These are phyloP conservation scores for Crypturellus undulatus DNA, from an alignment of 2,113 vertebrate species.

Conservation along the genomic window DNA sequence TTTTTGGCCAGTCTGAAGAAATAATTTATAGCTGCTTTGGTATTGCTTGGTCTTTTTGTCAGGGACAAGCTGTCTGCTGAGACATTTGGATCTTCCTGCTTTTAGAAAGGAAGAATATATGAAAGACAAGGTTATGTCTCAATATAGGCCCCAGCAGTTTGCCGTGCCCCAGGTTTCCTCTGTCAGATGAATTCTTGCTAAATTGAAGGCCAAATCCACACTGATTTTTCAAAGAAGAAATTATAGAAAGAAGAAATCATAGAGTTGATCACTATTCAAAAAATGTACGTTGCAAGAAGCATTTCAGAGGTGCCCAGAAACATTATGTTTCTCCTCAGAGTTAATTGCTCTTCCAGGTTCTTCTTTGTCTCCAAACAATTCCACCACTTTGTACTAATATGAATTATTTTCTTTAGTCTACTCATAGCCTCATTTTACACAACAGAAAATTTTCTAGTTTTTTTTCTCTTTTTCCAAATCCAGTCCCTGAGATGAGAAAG, in stretches of 20 bases:
- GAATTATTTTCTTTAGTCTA: not conserved
- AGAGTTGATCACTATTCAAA: not conserved
- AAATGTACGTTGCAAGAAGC: not conserved
- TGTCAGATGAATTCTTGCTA: not conserved
- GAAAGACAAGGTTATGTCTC: not conserved
- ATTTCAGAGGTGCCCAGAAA: not conserved
- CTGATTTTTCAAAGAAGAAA: accelerated
- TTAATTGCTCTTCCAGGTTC: not conserved
- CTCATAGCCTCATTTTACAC: not conserved
- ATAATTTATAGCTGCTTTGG: not conserved
- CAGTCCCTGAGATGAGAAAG: not conserved
- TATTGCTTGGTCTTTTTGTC: not conserved
- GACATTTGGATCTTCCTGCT: not conserved
- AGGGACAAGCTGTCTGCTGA: not conserved
- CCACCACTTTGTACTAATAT: not conserved
- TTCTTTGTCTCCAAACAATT: not conserved
- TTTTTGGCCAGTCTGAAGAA: not conserved
- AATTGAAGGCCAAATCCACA: not conserved
- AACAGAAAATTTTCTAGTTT: not conserved
- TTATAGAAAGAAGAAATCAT: not conserved
- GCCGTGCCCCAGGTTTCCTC: not conserved
- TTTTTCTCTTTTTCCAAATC: not conserved
- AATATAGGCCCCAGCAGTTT: not conserved
- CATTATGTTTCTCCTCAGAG: not conserved
- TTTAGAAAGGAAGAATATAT: not conserved